A percentile compares a stretch with the other conserved stretches of the same genome.
phyloP scores from a whole-genome alignment of 2,113 vertebrate species.

The Cyprinodon tularosa region DNA sequence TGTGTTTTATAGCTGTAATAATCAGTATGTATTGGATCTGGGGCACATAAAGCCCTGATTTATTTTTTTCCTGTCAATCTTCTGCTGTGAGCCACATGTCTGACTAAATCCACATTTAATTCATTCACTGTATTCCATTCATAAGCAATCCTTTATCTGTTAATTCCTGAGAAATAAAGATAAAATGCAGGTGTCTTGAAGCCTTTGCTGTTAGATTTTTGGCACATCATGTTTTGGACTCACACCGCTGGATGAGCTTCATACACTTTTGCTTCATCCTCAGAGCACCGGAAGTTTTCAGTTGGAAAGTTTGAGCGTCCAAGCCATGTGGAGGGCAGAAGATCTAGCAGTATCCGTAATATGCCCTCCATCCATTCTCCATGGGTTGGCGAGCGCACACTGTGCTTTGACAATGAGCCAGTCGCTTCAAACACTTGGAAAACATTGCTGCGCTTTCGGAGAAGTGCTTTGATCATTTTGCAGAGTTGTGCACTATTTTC shows the following conservation, averaged over 20 bases:
- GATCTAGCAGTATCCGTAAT: slow-evolving; percentile 51
- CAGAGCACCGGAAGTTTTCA: slow-evolving; percentile 69
- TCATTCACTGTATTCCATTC: slow-evolving; percentile 48
- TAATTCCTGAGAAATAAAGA: slow-evolving; percentile 8
- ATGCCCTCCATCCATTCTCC: slow-evolving; percentile 49
- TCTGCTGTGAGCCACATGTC: slow-evolving; percentile 27
- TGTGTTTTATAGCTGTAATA: too few species aligned
- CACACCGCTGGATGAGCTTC: slow-evolving; percentile 69
- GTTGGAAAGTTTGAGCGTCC: slow-evolving; percentile 53
- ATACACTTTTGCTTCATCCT: slow-evolving; percentile 46
- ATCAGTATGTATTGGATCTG: too few species aligned
- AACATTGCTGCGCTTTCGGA: slow-evolving; percentile 56
- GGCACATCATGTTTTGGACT: slow-evolving; percentile 54
- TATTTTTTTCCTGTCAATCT: background rate
- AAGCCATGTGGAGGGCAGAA: slow-evolving; percentile 45
- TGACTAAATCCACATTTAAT: slow-evolving; percentile 22
- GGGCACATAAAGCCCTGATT: background rate
- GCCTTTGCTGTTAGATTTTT: slow-evolving; percentile 69
- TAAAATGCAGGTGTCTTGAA: slow-evolving; percentile 17
- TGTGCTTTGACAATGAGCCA: slow-evolving; percentile 69
- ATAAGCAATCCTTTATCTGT: slow-evolving; percentile 38
- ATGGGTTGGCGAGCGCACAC: slow-evolving; percentile 43
- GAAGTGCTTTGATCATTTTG: slow-evolving; percentile 71
- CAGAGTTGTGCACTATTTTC: slow-evolving; percentile 22
- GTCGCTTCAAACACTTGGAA: slow-evolving; percentile 75